phyloP scores from a whole-genome alignment of 2,113 vertebrate species.

The Xiphophorus maculatus region DNA sequence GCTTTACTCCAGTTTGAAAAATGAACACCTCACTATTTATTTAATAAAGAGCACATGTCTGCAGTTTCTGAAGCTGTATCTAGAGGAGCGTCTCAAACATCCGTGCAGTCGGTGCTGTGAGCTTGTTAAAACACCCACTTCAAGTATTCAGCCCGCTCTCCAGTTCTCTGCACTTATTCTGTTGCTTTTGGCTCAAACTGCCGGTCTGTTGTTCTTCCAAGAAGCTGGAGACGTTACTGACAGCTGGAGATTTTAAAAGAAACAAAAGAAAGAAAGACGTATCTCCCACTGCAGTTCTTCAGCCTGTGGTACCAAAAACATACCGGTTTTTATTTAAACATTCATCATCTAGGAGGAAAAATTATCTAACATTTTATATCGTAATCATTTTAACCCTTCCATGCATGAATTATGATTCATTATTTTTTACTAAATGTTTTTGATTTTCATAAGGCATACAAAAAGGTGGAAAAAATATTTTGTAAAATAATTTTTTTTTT shows the following conservation, averaged over 20 bases:
- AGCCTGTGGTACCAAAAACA: conserved; percentile 42
- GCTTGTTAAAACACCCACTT: conserved; percentile 48
- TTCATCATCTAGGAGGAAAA: conserved; percentile 49
- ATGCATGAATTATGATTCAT: no score
- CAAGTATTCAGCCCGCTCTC: conserved; percentile 43
- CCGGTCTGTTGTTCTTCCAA: conserved; percentile 59
- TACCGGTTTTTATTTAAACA: conserved; percentile 42
- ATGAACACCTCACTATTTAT: conserved; percentile 38
- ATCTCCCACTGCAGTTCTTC: conserved; percentile 31
- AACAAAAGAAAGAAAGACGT: conserved; percentile 41
- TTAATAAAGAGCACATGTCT: conserved; percentile 70
- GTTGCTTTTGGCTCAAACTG: conserved; percentile 58
- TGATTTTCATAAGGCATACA: no score
- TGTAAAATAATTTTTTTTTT: no score
- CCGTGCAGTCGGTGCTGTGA: conserved; percentile 27
- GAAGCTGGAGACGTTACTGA: conserved; percentile 49
- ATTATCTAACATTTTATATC: conserved; percentile 38
- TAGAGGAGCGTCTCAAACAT: conserved; percentile 39
- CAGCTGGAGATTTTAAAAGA: conserved; percentile 47
- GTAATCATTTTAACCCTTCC: no score
- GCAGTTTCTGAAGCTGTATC: conserved; percentile 44
- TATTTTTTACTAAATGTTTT: no score
- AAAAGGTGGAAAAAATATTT: no score
- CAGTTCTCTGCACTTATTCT: conserved; percentile 53
- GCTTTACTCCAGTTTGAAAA: conserved; percentile 63